phyloP scores from a whole-genome alignment of 2,113 vertebrate species.

The Pyrgilauda ruficollis region DNA sequence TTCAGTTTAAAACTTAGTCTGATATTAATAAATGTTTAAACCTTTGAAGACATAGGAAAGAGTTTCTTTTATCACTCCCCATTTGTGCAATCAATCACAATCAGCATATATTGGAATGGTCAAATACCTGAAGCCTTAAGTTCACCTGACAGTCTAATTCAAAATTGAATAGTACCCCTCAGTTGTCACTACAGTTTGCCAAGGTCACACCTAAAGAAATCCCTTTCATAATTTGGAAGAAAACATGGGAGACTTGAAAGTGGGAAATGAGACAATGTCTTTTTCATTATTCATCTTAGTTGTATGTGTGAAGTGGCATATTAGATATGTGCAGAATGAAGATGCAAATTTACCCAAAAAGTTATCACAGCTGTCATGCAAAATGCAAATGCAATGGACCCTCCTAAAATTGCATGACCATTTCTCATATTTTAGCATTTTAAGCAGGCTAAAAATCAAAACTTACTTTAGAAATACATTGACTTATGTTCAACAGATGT shows the following conservation, averaged over 20 bases:
- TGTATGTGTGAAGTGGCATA: background rate
- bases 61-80: background rate
- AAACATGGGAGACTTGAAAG: background rate
- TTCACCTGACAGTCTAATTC: background rate
- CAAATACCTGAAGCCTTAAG: background rate
- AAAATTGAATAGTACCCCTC: background rate
- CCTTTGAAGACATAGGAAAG: background rate
- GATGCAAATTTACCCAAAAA: background rate
- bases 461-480: constrained; percentile 3
- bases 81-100: background rate
- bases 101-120: background rate
- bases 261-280: background rate
- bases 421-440: constrained; percentile 6
- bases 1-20: background rate
- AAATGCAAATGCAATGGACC: background rate
- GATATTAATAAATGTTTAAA: background rate
- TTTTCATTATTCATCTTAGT: background rate
- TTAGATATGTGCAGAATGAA: background rate
- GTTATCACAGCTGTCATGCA: background rate
- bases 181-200: background rate
- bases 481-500: background rate
- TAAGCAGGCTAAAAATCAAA: background rate
- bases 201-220: background rate
- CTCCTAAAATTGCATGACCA: background rate
- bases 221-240: background rate